These are phyloP conservation scores for Carcharodon carcharias DNA, from an alignment of 2,797 vertebrate species.

Conservation along the genomic window DNA sequence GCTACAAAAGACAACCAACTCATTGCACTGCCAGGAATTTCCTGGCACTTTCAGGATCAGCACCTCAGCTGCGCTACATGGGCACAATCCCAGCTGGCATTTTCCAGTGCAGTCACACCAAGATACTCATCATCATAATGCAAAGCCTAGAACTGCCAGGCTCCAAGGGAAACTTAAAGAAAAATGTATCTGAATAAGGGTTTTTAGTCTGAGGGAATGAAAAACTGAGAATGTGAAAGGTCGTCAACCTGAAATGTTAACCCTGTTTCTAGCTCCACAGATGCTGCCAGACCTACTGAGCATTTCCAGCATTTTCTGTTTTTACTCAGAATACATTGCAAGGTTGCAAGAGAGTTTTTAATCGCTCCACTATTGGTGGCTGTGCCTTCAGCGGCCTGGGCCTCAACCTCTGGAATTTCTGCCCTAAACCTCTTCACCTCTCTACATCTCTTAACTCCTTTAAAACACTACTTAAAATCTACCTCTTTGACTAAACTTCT, in stretches of 20 bases:
- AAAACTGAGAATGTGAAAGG: not conserved
- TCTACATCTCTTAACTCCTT: not conserved
- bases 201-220: not conserved
- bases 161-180: not conserved
- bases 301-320: not conserved
- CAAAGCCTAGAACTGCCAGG: not conserved
- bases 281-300: not conserved
- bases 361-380: not conserved
- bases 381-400: not conserved
- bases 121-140: not conserved
- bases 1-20: not conserved
- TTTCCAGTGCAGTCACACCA: not conserved
- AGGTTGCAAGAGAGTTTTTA: not conserved
- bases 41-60: not conserved
- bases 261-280: not conserved
- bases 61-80: not conserved
- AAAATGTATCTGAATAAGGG: not conserved
- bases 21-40: not conserved
- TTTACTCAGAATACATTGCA: not conserved
- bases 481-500: not conserved
- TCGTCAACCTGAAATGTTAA: not conserved
- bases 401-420: not conserved
- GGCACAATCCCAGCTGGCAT: not conserved
- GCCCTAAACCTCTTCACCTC: not conserved
- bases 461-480: not conserved